Percentiles rank a stretch among this genome's conserved stretches.
phyloP scores from a whole-genome alignment of 2,888 invertebrate species.

The Tipula unca region DNA sequence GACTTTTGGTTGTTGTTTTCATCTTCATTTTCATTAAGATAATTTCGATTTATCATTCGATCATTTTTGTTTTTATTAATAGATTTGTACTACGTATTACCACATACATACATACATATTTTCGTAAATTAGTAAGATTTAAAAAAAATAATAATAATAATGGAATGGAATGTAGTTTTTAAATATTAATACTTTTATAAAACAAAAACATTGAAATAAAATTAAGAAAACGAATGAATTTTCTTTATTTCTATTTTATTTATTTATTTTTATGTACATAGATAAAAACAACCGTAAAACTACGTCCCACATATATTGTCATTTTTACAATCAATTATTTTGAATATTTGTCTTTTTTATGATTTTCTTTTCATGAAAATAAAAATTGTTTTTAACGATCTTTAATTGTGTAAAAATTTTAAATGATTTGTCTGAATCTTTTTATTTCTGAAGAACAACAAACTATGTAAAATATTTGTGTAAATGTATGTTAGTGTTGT shows the following conservation, averaged over 20 bases:
- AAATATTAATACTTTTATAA: background rate
- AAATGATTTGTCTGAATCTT: background rate
- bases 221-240: background rate
- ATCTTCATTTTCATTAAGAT: background rate
- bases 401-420: background rate
- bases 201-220: background rate
- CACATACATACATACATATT: too few relatives aligned
- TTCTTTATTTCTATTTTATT: background rate
- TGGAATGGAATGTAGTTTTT: background rate
- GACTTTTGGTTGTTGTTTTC: background rate
- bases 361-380: background rate
- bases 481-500: too few relatives aligned
- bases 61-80: background rate
- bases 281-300: background rate
- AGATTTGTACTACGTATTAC: background rate
- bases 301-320: background rate
- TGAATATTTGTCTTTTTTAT: background rate
- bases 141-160: background rate
- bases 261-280: background rate
- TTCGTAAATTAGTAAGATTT: too few relatives aligned
- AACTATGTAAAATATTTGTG: background rate
- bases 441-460: background rate
- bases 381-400: background rate
- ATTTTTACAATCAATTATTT: background rate
- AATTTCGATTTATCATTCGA: background rate